Base-by-base conservation (phyloP, 2,797 vertebrate species). In the Ambastaia sidthimunki region DNA sequence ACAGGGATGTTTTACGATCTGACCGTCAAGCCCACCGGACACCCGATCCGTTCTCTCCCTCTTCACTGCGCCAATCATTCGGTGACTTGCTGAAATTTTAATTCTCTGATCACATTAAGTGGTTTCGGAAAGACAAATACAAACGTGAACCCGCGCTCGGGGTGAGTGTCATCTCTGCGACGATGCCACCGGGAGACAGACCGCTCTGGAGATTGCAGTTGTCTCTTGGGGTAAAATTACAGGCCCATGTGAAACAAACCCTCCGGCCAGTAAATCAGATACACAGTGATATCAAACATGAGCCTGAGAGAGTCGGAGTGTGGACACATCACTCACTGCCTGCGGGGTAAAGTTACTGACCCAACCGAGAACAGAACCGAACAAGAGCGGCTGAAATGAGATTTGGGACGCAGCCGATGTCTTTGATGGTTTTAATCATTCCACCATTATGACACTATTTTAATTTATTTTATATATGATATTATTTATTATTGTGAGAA, bases 51-150 rank as follows among this genome's bases (percentile, higher is more conserved):
- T 72, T 77, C 62, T 66, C 74, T 71, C 71, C 74, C 16, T 80
- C 87, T 78, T 87, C 89, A 81, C 81, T 41, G 68, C 85, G 76
- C 87, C 83, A 77, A 82, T 88, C 86, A 88, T 86, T 89, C 89
- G 86, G 82, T 82, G 89, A 89, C 89, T 90, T 88, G 84, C 55
- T 93, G 87, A 93, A 93, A 93, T 90, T 92, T 94, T 92, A 93
- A 93, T 90, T 89, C 86, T 88, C 82, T 90, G 91, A 94, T 93
- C 92, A 89, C 90, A 86, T 90, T 90, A 93, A 93, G 92, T 89
- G 91, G 90, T 88, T 90, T 62, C 65, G 82, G 87, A 88, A 91
- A 91, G 84, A 90, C 85, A 89, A 90, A 82, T 83, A 85, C 84
- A 91, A 94, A 93, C 89, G 89, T 88, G 86, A 87, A 89, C 84